Evolutionary conservation across 2,888 invertebrate species (phyloP).

Genomic region (Noctua comes): DNA sequence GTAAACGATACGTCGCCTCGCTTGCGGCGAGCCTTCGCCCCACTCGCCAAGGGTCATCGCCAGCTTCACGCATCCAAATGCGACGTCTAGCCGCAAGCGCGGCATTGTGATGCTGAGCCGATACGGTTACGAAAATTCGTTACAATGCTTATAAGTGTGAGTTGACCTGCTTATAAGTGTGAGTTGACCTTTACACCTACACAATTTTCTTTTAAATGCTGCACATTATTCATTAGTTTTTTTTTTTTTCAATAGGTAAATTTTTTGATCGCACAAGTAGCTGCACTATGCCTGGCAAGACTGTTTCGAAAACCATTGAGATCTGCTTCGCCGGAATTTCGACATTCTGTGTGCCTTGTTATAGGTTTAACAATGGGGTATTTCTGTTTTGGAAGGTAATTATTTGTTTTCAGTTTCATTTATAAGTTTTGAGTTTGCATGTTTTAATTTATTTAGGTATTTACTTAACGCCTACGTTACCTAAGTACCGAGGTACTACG

Average conservation of each 20-base stretch:
- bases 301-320: slow-evolving; percentile 94
- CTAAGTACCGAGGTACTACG: neutral
- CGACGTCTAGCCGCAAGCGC: neutral
- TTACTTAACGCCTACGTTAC: neutral
- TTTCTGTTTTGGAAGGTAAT: slow-evolving; percentile 97
- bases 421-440: slow-evolving; percentile 28
- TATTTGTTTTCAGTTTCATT: slow-evolving; percentile 65
- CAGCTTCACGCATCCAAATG: slow-evolving; percentile 1
- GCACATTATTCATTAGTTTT: slow-evolving; percentile 73
- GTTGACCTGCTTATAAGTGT: neutral
- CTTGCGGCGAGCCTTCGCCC: neutral
- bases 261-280: slow-evolving; percentile 95
- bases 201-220: slow-evolving; percentile 61
- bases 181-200: slow-evolving; percentile 7
- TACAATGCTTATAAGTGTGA: neutral
- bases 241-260: slow-evolving; percentile 92
- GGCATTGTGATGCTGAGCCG: neutral
- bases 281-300: slow-evolving; percentile 94
- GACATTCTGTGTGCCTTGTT: slow-evolving; percentile 94
- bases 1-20: neutral
- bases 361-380: slow-evolving; percentile 95
- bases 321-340: slow-evolving; percentile 92
- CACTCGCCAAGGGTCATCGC: neutral
- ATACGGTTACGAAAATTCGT: neutral
- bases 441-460: slow-evolving; percentile 29